Conservation (phyloP, 2,797 vertebrate species). For the Sebastes dallii region DNA sequence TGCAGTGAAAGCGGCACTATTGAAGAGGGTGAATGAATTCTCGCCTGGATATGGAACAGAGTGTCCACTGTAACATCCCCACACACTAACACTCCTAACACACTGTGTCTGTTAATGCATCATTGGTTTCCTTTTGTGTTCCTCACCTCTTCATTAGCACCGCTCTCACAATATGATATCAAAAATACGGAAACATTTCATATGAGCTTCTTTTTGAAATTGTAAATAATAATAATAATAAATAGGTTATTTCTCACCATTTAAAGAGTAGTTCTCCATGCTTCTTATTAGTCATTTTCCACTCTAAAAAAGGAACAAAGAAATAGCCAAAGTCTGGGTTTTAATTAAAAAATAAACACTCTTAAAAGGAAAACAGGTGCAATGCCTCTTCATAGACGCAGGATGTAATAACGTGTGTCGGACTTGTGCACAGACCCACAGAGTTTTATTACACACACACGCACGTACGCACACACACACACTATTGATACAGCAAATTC, state of each 20-base stretch:
- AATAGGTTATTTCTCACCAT: too few relatives aligned
- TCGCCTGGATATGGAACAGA: constrained; percentile 82
- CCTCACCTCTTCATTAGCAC: not conserved
- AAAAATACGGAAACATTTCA: not conserved
- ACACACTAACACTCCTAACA: not conserved
- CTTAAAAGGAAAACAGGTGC: not conserved
- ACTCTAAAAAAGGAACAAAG: too few relatives aligned
- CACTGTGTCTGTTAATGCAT: not conserved
- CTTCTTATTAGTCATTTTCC: too few relatives aligned
- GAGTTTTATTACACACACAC: not conserved
- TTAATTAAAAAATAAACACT: too few relatives aligned
- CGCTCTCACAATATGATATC: not conserved
- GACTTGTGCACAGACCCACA: not conserved
- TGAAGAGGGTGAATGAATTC: constrained; percentile 90
- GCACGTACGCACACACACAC: not conserved
- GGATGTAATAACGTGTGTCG: not conserved
- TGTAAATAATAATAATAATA: too few relatives aligned
- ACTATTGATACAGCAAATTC: constrained; percentile 19
- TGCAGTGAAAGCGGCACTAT: constrained; percentile 89
- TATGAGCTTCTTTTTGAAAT: not conserved
- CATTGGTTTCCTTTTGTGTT: not conserved
- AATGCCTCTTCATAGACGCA: not conserved
- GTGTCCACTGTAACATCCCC: constrained; percentile 69
- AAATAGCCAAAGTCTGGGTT: too few relatives aligned
- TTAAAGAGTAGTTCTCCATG: too few relatives aligned